These are phyloP conservation scores for Phallusia fumigata DNA, from an alignment of 23 tunicate genomes.

Conservation along the genomic window DNA sequence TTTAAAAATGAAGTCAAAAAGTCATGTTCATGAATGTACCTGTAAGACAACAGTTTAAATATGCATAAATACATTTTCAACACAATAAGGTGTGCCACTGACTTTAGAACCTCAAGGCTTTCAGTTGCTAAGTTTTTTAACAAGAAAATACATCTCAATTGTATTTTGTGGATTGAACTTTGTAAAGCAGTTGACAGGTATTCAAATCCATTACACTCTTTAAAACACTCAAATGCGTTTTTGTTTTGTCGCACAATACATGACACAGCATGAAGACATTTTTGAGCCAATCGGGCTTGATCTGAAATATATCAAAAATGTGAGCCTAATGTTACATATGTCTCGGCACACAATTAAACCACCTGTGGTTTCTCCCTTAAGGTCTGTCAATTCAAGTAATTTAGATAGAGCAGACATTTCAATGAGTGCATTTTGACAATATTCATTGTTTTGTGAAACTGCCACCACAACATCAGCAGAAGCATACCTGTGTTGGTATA, in stretches of 20 bases:
- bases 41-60: neutral
- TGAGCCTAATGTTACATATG: too few species aligned
- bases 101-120: conserved; percentile 16
- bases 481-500: neutral
- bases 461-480: conserved; percentile 47
- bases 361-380: too few species aligned
- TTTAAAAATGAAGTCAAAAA: neutral
- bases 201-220: conserved; percentile 44
- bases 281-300: conserved; percentile 20
- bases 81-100: neutral
- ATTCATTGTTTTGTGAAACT: conserved; percentile 59
- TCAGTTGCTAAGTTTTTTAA: conserved; percentile 41
- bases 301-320: neutral
- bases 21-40: neutral
- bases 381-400: neutral
- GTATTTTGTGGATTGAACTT: conserved; percentile 17
- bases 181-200: conserved; percentile 30
- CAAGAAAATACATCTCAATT: conserved; percentile 38
- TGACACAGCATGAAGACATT: conserved; percentile 53
- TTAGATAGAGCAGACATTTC: conserved; percentile 2
- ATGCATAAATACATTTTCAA: neutral
- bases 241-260: conserved; percentile 59
- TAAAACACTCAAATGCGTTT: conserved; percentile 27
- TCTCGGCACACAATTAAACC: too few species aligned
- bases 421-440: conserved; percentile 54